Percentiles rank a stretch among this genome's conserved stretches.
phyloP scores from a whole-genome alignment of 2,888 invertebrate genomes.

The Argynnis bischoffii region DNA sequence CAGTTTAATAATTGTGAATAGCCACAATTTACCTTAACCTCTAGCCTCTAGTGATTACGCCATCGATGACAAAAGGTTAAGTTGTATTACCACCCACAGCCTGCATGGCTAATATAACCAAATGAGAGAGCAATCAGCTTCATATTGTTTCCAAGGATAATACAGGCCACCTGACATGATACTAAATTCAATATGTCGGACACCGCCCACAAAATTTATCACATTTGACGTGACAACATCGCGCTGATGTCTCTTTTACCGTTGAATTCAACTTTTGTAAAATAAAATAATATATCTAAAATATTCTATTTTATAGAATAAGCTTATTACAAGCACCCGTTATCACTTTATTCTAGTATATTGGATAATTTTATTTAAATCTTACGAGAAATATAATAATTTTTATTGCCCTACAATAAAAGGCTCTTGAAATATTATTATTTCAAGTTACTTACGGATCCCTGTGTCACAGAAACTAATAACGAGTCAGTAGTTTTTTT shows the following conservation, averaged over 20 bases:
- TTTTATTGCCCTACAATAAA: no score
- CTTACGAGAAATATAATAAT: no score
- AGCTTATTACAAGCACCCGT: no score
- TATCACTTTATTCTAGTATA: no score
- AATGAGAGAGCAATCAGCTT: constrained; percentile 20
- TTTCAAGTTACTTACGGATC: no score
- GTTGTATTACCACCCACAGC: constrained; percentile 11
- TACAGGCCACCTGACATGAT: constrained; percentile 15
- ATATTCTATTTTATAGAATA: no score
- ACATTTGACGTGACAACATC: constrained; percentile 6
- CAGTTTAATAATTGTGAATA: no score
- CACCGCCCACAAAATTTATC: constrained; percentile 3
- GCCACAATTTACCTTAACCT: no score
- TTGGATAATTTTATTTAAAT: no score
- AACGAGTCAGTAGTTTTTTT: no score
- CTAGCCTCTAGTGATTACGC: constrained; percentile 1
- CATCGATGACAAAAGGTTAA: constrained; percentile 21
- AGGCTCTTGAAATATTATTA: no score
- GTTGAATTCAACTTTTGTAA: constrained; percentile 1
- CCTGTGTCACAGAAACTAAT: no score
- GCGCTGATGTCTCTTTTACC: neutral
- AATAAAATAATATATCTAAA: neutral
- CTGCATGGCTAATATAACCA: constrained; percentile 14
- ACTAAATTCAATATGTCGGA: constrained; percentile 12
- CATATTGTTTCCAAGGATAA: constrained; percentile 15